phyloP scores from a whole-genome alignment of 1,140 invertebrate genomes.

The Drosophila melanogaster region DNA sequence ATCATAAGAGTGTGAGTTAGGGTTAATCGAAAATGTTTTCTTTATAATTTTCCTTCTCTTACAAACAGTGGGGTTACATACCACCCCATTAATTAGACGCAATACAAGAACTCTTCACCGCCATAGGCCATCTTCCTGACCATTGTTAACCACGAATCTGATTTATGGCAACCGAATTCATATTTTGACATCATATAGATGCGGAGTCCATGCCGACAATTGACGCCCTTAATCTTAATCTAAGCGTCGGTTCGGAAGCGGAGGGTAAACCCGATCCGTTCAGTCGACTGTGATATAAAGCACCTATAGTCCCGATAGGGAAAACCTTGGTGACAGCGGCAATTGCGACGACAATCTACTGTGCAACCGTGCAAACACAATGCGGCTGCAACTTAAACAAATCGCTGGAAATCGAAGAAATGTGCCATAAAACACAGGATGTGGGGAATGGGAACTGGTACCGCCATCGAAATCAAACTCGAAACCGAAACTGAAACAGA shows the following conservation, averaged over 20 bases:
- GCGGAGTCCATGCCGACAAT: conserved; percentile 33
- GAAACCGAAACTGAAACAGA: conserved; percentile 33
- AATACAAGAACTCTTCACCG: neutral
- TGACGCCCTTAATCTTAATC: conserved; percentile 72
- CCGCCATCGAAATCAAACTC: conserved; percentile 1
- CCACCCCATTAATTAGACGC: neutral
- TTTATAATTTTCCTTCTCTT: too few relatives aligned
- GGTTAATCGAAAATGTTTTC: neutral
- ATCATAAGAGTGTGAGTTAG: neutral
- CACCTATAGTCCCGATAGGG: conserved; percentile 25
- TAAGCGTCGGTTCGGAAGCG: conserved; percentile 53
- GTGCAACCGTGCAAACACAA: conserved; percentile 68
- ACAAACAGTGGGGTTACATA: too few relatives aligned
- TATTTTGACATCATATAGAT: conserved; percentile 46
- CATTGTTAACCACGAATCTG: conserved; percentile 8
- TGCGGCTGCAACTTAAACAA: conserved; percentile 63
- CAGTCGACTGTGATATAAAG: conserved; percentile 51
- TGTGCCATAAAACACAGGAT: conserved; percentile 69
- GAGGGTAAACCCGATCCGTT: conserved; percentile 33
- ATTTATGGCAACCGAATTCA: conserved; percentile 33
- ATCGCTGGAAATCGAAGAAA: conserved; percentile 72
- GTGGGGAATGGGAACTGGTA: conserved; percentile 14
- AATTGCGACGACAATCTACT: conserved; percentile 38
- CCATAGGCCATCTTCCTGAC: neutral
- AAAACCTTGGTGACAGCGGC: conserved; percentile 37